A percentile compares a stretch with the other conserved stretches of the same genome.
Evolutionary conservation across 2,113 vertebrate genomes (phyloP).

Genomic region (Halcyon senegalensis): DNA sequence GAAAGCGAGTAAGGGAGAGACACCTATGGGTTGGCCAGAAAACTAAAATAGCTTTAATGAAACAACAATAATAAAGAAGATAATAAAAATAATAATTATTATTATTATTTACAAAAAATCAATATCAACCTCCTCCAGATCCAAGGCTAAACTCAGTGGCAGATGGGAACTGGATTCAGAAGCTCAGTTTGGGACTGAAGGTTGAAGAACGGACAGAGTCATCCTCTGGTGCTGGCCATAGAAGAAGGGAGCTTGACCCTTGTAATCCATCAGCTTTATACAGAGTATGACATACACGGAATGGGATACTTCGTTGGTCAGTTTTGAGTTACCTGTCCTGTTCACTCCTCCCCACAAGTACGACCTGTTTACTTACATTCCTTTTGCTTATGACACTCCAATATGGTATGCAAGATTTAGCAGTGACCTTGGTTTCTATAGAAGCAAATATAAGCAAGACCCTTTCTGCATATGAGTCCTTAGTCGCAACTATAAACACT

Average conservation of each 20-base stretch:
- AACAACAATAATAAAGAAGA: neutral
- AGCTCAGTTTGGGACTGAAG: neutral
- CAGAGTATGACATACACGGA: neutral
- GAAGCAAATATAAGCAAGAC: neutral
- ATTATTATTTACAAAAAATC: neutral
- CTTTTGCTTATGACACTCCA: neutral
- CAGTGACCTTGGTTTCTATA: neutral
- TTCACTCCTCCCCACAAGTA: neutral
- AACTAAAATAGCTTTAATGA: neutral
- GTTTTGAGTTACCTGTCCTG: neutral
- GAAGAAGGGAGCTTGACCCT: neutral
- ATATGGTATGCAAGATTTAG: neutral
- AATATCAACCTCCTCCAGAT: neutral
- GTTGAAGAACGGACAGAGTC: neutral
- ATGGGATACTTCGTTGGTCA: neutral
- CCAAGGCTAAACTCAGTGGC: neutral
- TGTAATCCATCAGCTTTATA: neutral
- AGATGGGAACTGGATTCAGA: neutral
- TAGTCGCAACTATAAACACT: neutral
- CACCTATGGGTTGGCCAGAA: neutral
- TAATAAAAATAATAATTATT: neutral
- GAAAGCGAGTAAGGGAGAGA: neutral
- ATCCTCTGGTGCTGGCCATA: neutral
- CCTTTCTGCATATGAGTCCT: neutral
- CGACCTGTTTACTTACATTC: neutral